Evolutionary conservation across 2,797 vertebrate species (phyloP).

Genomic region (Acanthurus lineatus): DNA sequence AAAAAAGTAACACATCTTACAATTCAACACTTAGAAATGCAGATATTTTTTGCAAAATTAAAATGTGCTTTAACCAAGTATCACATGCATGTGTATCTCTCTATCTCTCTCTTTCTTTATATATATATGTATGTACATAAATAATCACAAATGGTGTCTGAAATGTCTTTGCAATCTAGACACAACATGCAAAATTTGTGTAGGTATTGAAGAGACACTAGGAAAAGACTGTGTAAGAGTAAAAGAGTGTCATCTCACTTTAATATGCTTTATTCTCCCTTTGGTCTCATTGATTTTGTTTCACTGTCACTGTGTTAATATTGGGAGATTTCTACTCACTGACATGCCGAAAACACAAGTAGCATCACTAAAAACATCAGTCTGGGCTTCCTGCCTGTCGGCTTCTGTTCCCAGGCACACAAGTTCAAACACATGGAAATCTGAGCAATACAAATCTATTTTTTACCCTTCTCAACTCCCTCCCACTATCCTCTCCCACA

Average conservation of each 20-base stretch:
- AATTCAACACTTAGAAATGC: no score
- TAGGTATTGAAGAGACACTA: not conserved
- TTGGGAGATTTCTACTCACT: constrained; percentile 41
- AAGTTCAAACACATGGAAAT: constrained; percentile 58
- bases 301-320: constrained; percentile 54
- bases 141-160: no score
- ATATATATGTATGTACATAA: not conserved
- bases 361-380: constrained; percentile 61
- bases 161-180: not conserved
- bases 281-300: constrained; percentile 69
- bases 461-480: constrained; percentile 10
- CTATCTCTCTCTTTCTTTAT: no score
- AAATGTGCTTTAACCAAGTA: no score
- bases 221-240: constrained; percentile 36
- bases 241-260: constrained; percentile 55
- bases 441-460: constrained; percentile 43
- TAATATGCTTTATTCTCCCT: constrained; percentile 54
- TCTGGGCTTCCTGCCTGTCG: constrained; percentile 49
- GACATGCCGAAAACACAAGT: constrained; percentile 58
- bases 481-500: constrained; percentile 17
- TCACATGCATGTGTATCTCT: no score
- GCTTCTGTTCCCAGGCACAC: constrained; percentile 46
- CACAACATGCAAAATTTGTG: not conserved
- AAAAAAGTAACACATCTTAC: not conserved
- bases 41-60: no score